Evolutionary conservation across 2,888 invertebrate species (phyloP).

Genomic region (Erynnis tages): DNA sequence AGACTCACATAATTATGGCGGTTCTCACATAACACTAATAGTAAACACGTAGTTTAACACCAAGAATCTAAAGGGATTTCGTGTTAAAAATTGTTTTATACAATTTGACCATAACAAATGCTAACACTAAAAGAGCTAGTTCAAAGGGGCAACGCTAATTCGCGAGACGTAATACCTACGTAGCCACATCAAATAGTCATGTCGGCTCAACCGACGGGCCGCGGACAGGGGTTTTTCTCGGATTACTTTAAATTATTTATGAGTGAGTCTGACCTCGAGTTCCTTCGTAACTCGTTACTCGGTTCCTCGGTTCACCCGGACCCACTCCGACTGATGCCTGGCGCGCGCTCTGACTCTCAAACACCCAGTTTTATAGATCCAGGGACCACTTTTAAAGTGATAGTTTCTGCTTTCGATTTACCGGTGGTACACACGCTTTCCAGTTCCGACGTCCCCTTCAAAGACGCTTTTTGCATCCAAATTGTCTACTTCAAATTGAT

Average conservation of each 20-base stretch:
- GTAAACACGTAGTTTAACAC: neutral
- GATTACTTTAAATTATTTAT: constrained; percentile 80
- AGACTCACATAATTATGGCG: too few species aligned
- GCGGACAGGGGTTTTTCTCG: constrained; percentile 73
- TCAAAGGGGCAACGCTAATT: constrained; percentile 54
- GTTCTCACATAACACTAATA: too few species aligned
- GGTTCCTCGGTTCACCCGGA: constrained; percentile 38
- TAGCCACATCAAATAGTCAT: constrained; percentile 68
- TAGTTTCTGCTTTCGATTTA: constrained; percentile 68
- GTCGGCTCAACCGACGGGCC: constrained; percentile 51
- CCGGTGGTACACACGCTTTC: constrained; percentile 55
- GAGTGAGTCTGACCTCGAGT: constrained; percentile 69
- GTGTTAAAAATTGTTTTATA: constrained; percentile 30
- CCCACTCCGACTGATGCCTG: constrained; percentile 43
- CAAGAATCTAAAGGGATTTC: neutral
- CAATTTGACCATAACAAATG: constrained; percentile 24
- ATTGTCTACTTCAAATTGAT: constrained; percentile 44
- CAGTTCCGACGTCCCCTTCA: constrained; percentile 47
- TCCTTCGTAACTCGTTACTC: constrained; percentile 46
- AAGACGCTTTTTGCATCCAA: constrained; percentile 44
- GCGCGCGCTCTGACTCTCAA: constrained; percentile 64
- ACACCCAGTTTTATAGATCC: constrained; percentile 61
- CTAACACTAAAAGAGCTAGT: constrained; percentile 36
- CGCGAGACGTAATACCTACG: constrained; percentile 55
- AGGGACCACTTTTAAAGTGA: constrained; percentile 65